phyloP scores from a whole-genome alignment of 2,113 vertebrate species.

The Mus musculus region DNA sequence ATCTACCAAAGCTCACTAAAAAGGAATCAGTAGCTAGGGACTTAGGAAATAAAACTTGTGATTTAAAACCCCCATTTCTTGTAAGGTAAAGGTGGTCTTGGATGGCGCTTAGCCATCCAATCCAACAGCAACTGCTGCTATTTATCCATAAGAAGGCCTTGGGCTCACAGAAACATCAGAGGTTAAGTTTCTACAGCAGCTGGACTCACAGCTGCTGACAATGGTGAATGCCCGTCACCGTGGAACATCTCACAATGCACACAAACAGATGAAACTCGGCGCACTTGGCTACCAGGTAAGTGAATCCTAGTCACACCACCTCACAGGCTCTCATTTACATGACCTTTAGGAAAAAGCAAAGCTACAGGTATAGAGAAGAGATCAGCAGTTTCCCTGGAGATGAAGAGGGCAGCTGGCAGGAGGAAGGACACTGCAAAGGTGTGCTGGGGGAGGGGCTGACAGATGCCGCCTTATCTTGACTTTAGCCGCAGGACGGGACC shows the following conservation, averaged over 20 bases:
- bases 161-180: background rate
- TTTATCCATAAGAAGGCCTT: background rate
- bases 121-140: background rate
- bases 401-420: background rate
- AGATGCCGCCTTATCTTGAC: background rate
- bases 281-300: background rate
- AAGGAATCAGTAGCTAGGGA: background rate
- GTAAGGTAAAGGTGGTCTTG: background rate
- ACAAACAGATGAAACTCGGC: background rate
- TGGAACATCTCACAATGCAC: background rate
- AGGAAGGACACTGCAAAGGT: background rate
- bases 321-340: background rate
- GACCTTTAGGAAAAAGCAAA: background rate
- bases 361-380: background rate
- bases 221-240: background rate
- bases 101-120: background rate
- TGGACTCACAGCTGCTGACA: background rate
- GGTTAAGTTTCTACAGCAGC: background rate
- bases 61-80: background rate
- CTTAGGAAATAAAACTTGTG: constrained; percentile 10
- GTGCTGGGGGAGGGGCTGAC: background rate
- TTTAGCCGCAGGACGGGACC: background rate
- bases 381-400: background rate
- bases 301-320: background rate
- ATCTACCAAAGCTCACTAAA: background rate